These are phyloP conservation scores for Clistopyga incitator DNA, from an alignment of 2,888 invertebrate species.

Conservation along the genomic window DNA sequence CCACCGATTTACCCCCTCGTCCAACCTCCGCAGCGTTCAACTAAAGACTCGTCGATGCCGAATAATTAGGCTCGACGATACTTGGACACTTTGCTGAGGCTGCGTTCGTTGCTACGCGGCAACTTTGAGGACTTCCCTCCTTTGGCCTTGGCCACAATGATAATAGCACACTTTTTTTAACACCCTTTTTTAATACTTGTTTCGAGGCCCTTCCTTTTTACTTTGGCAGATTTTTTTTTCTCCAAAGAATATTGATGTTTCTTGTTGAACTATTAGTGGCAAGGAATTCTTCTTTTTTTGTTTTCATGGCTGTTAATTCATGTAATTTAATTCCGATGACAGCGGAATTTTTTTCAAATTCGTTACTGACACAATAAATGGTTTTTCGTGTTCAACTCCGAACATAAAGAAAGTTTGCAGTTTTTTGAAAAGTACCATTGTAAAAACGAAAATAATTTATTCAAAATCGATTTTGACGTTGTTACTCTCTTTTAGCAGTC, in stretches of 20 bases:
- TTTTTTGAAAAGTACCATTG: too few relatives aligned
- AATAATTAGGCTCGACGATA: conserved; percentile 79
- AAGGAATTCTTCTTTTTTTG: background rate
- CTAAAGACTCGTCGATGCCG: conserved; percentile 80
- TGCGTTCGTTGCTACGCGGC: conserved; percentile 49
- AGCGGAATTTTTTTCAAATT: too few relatives aligned
- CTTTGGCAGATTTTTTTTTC: background rate
- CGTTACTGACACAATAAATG: too few relatives aligned
- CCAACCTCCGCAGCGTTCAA: conserved; percentile 64
- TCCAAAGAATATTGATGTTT: background rate
- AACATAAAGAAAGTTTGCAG: too few relatives aligned
- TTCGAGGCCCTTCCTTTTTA: background rate
- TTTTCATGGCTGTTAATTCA: too few relatives aligned
- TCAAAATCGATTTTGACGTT: too few relatives aligned
- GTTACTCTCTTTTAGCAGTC: too few relatives aligned
- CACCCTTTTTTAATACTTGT: background rate
- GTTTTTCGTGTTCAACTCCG: too few relatives aligned
- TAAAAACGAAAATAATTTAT: too few relatives aligned
- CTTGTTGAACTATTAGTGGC: background rate
- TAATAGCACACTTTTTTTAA: conserved; percentile 29
- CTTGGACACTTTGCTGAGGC: conserved; percentile 77
- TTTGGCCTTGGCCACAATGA: conserved; percentile 43
- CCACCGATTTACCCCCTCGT: conserved; percentile 35
- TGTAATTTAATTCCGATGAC: too few relatives aligned
- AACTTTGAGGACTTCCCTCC: conserved; percentile 42